Conservation (phyloP, 2,888 invertebrate species). For the Lithophane semibrunnea region DNA sequence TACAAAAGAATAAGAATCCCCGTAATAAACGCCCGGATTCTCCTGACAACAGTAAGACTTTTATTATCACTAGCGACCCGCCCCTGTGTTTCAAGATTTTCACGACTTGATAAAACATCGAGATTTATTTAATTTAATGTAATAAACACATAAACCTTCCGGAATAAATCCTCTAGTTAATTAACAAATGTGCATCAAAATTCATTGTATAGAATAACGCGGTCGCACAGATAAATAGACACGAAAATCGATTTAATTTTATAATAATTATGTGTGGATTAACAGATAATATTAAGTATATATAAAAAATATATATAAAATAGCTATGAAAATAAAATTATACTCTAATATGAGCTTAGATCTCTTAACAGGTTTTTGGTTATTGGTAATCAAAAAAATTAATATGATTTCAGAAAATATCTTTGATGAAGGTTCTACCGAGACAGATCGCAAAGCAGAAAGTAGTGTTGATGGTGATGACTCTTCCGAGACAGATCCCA, state of each 20-base stretch:
- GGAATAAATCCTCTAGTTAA: not conserved
- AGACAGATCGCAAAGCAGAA: too few species aligned
- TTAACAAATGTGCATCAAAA: not conserved
- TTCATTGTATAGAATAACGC: not conserved
- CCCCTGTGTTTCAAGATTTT: not conserved
- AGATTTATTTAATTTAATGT: not conserved
- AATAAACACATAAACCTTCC: not conserved
- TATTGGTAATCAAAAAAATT: not conserved
- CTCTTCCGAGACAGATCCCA: too few species aligned
- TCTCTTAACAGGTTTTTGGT: not conserved
- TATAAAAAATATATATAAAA: too few species aligned
- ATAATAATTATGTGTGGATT: not conserved
- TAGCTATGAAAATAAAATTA: not conserved
- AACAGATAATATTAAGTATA: too few species aligned
- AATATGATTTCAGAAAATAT: not conserved
- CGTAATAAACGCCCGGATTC: fast-evolving
- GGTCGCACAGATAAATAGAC: not conserved
- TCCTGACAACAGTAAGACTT: not conserved
- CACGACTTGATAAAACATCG: not conserved
- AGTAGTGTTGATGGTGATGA: not conserved
- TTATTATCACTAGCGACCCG: not conserved
- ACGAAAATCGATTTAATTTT: not conserved
- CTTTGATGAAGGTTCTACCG: not conserved
- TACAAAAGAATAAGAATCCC: not conserved
- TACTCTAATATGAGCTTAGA: too few species aligned